A percentile compares a stretch with the other conserved stretches of the same genome.
phyloP scores from a whole-genome alignment of 2,113 vertebrate genomes.

The Aphelocoma coerulescens region DNA sequence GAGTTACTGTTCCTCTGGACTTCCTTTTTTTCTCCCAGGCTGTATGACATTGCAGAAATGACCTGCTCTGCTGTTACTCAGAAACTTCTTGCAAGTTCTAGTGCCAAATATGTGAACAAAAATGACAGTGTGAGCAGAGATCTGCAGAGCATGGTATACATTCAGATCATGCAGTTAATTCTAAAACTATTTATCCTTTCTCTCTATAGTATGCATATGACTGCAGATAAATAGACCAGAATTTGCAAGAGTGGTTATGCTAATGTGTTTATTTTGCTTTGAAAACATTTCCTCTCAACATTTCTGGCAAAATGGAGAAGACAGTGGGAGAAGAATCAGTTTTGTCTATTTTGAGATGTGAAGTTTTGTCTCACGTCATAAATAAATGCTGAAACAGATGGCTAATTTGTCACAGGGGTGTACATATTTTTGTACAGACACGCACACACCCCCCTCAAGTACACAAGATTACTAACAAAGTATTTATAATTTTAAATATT shows the following conservation, averaged over 20 bases:
- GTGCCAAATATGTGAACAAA: not conserved
- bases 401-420: not conserved
- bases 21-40: not conserved
- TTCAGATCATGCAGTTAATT: not conserved
- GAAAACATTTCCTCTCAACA: not conserved
- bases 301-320: not conserved
- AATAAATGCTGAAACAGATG: constrained; percentile 32
- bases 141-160: not conserved
- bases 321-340: not conserved
- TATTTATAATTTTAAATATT: constrained; percentile 17
- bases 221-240: not conserved
- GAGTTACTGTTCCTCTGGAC: not conserved
- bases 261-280: not conserved
- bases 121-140: not conserved
- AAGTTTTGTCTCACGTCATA: constrained; percentile 21
- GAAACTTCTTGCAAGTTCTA: not conserved
- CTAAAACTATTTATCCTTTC: not conserved
- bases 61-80: not conserved
- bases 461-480: not conserved
- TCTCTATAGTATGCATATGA: not conserved
- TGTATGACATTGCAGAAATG: not conserved
- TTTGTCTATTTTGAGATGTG: not conserved
- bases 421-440: not conserved
- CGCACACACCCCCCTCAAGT: not conserved
- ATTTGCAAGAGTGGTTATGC: not conserved